Percentiles rank a stretch among this genome's conserved stretches.
Evolutionary conservation across 2,888 invertebrate genomes (phyloP).

Genomic region (Orthonychiurus folsomi): DNA sequence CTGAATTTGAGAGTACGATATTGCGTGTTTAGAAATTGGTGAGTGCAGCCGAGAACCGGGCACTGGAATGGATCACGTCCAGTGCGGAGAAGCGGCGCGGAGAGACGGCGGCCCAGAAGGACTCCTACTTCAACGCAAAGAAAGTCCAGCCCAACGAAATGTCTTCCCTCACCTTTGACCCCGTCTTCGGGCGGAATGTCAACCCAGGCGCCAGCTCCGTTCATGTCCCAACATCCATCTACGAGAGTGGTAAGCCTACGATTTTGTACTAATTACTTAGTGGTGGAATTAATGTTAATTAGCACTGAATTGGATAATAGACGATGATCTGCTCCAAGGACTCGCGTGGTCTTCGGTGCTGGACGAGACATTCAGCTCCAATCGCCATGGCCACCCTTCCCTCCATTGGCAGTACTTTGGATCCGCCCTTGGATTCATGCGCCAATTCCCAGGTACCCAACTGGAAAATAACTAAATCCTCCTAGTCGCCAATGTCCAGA

Average conservation of each 20-base stretch:
- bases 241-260: conserved; percentile 58
- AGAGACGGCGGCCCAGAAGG: background rate
- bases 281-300: background rate
- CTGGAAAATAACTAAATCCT: too few species aligned
- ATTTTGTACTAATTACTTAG: background rate
- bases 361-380: conserved; percentile 71
- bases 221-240: conserved; percentile 90
- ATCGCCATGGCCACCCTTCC: conserved; percentile 79
- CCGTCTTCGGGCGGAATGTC: conserved; percentile 28
- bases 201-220: conserved; percentile 61
- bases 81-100: background rate
- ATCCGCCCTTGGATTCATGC: conserved; percentile 80
- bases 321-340: conserved; percentile 76
- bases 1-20: background rate
- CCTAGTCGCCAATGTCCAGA: too few species aligned
- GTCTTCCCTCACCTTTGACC: conserved; percentile 22
- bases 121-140: conserved; percentile 82
- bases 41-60: conserved; percentile 20
- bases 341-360: conserved; percentile 84
- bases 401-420: conserved; percentile 97
- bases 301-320: conserved; percentile 42
- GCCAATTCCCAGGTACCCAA: conserved; percentile 81
- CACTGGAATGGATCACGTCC: background rate
- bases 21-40: conserved; percentile 26
- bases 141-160: conserved; percentile 50